These are phyloP conservation scores for Lottia scabra DNA, from an alignment of 2,888 invertebrate genomes.

Conservation along the genomic window DNA sequence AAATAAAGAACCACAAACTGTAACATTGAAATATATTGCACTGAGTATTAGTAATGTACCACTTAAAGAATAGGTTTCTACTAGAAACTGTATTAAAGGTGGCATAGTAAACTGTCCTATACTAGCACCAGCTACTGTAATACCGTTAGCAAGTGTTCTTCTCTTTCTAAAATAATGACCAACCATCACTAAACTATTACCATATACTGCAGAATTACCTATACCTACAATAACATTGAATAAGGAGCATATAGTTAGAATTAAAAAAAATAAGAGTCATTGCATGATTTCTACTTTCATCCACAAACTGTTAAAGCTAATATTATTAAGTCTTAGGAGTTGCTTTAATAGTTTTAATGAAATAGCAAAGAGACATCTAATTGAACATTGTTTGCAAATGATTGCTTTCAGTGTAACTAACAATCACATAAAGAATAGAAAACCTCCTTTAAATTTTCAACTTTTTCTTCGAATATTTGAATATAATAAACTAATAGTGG, in stretches of 20 bases:
- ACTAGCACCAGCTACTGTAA: conserved; percentile 56
- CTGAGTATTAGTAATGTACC: conserved; percentile 37
- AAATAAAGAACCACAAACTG: conserved; percentile 47
- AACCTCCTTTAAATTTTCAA: no score
- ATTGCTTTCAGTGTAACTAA: no score
- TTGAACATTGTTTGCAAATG: no score
- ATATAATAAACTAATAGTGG: no score
- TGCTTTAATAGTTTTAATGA: no score
- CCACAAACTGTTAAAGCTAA: no score
- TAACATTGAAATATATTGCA: conserved; percentile 49
- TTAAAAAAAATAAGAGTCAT: no score
- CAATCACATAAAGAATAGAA: no score
- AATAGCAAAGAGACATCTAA: no score
- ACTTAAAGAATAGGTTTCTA: conserved; percentile 44
- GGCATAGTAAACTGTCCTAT: conserved; percentile 60
- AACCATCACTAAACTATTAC: conserved; percentile 55
- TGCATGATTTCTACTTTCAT: no score
- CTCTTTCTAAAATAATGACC: conserved; percentile 54
- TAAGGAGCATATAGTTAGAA: not conserved
- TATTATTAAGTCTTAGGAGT: no score
- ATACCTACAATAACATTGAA: conserved; percentile 42
- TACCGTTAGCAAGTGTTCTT: conserved; percentile 52
- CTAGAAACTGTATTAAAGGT: conserved; percentile 49
- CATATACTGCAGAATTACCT: conserved; percentile 56
- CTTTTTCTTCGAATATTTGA: no score